Evolutionary conservation across 2,888 invertebrate species (phyloP), one percentile per base, ranked within the genome.

Genomic region (Xylota sylvarum): DNA sequence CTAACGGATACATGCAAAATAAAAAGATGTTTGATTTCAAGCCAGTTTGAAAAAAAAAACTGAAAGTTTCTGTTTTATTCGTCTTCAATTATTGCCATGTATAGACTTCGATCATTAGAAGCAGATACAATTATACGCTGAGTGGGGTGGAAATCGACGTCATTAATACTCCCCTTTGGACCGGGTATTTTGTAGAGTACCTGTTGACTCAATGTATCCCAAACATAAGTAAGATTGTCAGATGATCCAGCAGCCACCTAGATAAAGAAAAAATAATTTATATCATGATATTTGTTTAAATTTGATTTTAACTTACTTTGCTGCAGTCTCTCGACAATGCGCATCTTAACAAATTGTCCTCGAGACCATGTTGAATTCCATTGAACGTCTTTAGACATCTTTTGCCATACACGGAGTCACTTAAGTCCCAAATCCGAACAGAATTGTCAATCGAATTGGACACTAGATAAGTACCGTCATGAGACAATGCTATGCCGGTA

Each of bases 111-210:
- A 93, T 99, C 99, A 92, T 98, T 98, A 50, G 98, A 97, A 9
- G 96, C 97, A 0, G 99, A 99, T 46, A 97, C 94, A 89, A 99
- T 95, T 67, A 99, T 96, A 5, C 99, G 97, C 92, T 99, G 99
- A 32, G 94, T 95, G 0, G 97, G 97, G 93, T 99, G 99, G 92
- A 99, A 98, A 92, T 97, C 97, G 0, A 98, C 96, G 91, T 97
- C 98, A 91, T 98, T 99, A 43, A 99, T 98, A 86, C 98, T 96
- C 46, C 99, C 99, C 93, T 97, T 97, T 93, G 99, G 99, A 0
- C 99, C 99, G 0, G 99, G 99, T 89, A 99, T 94, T 93, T 98
- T 98, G 93, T 99, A 99, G 35, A 98, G 93, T 88, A 99, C 96
- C 87, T 98, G 94, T 43, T 98, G 94, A 0, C 97, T 95, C 35